Base-by-base conservation (phyloP, 2,888 invertebrate species). In the Lycaena phlaeas region DNA sequence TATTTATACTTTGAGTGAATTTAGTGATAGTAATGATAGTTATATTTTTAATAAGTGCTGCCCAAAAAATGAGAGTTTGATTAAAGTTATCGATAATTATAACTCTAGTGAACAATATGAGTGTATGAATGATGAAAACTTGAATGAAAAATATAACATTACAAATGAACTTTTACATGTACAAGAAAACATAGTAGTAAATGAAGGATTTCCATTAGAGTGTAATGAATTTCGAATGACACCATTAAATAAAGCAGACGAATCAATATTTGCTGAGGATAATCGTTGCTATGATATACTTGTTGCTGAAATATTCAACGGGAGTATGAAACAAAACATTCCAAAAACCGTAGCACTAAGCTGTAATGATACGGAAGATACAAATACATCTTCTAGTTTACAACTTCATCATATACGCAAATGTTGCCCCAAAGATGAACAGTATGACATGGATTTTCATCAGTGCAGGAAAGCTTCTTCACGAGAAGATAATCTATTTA, bases 31-130 rank as follows among this genome's bases (percentile, higher is more conserved):
- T 47, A 42, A 36, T 34, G 56, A 61, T 48, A 46, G 49, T 25
- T 48, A 53, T 39, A 53, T 61, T 52, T 76, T 82, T 54, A 66
- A 65, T 39, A 85, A 82, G 61, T 85, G 85, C 54, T 85, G 85
- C 56, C 57, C 61, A 2, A 57, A 56, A 29, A 53, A 53, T 46
- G 53, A 73, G 46, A 71, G 66, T 54, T 64, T 85, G 31, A 46
- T 74, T 40, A 75, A 66, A 64, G 54, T 70, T 44, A 52, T 50
- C 3, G 56, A 61, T 38, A 59, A 64, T 38, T 48, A 50, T 27
- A 44, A 43, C 12, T 41, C 40, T 14, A 44, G 46, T 36, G 54
- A 53, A 26, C 51, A 40, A 26, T 81, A 64, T 45, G 51, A 68
- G 49, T 85, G 85, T 52, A 49, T 71, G 30, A 59, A 70, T 47